Conservation (phyloP, 2,888 invertebrate species). For the Sinhomidia bicolor region DNA sequence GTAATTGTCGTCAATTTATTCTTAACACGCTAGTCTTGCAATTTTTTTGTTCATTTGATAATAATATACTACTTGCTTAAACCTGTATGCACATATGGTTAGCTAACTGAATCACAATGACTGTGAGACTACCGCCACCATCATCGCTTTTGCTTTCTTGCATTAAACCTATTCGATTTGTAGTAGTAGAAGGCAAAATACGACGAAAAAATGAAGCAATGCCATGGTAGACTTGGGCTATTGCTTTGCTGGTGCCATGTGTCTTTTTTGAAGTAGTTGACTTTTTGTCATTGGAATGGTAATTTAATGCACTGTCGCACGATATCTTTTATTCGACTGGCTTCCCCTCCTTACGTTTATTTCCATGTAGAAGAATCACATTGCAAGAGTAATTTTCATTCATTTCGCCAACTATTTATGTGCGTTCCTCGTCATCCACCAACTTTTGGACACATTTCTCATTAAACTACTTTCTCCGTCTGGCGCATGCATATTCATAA, state of each 20-base stretch:
- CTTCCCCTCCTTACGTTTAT: neutral
- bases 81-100: neutral
- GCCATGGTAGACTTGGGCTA: neutral
- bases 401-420: slow-evolving; percentile 13
- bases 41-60: neutral
- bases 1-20: slow-evolving; percentile 11
- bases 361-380: neutral
- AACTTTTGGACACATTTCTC: slow-evolving; percentile 43
- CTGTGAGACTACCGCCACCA: neutral
- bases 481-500: slow-evolving; percentile 45
- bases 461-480: slow-evolving; percentile 19
- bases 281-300: slow-evolving; percentile 6
- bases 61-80: no score
- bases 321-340: slow-evolving; percentile 6
- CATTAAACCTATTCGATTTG: neutral
- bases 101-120: neutral
- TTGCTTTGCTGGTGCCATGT: neutral
- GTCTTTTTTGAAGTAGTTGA: slow-evolving; percentile 8
- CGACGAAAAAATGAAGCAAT: neutral
- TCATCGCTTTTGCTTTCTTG: neutral
- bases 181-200: neutral
- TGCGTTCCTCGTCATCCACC: neutral
- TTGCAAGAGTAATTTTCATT: slow-evolving; percentile 25
- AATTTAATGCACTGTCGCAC: slow-evolving; percentile 25
- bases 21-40: neutral